Base-by-base conservation (phyloP, 2,888 invertebrate species). In the Siphonodentalium dalli region DNA sequence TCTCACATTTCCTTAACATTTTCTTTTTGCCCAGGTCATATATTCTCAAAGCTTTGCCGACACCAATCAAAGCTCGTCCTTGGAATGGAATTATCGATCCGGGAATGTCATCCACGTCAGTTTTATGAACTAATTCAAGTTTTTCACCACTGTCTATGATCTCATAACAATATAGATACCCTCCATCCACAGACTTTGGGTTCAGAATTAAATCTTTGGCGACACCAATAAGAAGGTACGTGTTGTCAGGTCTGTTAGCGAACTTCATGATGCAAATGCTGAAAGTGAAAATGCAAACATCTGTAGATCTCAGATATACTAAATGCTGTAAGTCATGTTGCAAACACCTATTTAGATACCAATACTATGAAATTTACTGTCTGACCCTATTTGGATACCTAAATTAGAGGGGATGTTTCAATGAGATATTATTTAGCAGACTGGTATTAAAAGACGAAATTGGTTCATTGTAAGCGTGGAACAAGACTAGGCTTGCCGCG, bases 21-120 rank as follows among this genome's bases (percentile, higher is more conserved):
- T 99, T 99, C 81, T 97, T 92, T 82, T 93, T 93, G 53, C 99
- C 99, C 73, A 97, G 87, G 78, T 99, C 98, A 79, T 99, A 99
- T 31, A 99, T 86, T 46, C 98, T 85, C 23, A 99, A 83, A 86
- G 92, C 90, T 58, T 90, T 87, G 0, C 98, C 99, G 13, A 98
- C 91, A 0, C 97, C 97, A 0, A 93, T 92, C 24, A 99, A 81
- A 0, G 96, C 87, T 60, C 91, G 86, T 0, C 98, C 98, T 75
- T 96, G 94, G 65, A 81, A 82, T 20, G 78, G 44, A 13, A 73
- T 68, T 26, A 82, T 79, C 26, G 80, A 79, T 4, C 74, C 72
- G 2, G 94, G 95, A 45, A 93, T 90, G 77, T 96, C 96, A 70
- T 97, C 97, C 3, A 95, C 87, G 5, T 89, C 88, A 0, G 99